Conservation (phyloP, 2,797 vertebrate genomes). For the Notolepis coatsorum region DNA sequence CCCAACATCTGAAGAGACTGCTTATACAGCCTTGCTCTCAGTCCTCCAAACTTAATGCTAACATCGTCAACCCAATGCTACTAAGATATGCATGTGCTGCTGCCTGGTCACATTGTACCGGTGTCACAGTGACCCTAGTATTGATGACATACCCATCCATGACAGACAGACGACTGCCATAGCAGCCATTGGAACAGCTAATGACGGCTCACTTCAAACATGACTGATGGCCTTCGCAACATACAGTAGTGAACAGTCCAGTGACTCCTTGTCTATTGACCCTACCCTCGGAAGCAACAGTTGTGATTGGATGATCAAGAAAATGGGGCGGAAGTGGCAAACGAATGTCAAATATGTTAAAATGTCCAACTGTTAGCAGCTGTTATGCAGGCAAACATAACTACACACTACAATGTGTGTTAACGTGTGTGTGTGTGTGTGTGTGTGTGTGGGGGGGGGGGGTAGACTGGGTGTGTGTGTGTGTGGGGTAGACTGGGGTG, state of each 20-base stretch:
- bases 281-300: too few species aligned
- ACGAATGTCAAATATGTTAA: too few species aligned
- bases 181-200: background rate
- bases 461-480: conserved; percentile 42
- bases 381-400: background rate
- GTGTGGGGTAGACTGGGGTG: conserved; percentile 38
- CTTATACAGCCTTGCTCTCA: background rate
- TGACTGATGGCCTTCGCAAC: background rate
- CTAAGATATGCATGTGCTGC: background rate
- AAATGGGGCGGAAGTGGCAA: too few species aligned
- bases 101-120: background rate
- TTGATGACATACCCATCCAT: background rate
- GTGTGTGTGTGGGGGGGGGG: conserved; percentile 23
- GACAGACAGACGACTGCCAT: background rate
- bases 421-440: background rate
- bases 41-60: background rate
- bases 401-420: background rate
- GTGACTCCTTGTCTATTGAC: background rate
- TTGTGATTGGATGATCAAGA: too few species aligned
- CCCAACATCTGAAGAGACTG: background rate
- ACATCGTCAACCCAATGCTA: too few species aligned
- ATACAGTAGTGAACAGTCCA: background rate
- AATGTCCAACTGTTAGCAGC: too few species aligned
- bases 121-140: background rate
- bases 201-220: background rate